A percentile compares a stretch with the other conserved stretches of the same genome.
Evolutionary conservation across 2,113 vertebrate species (phyloP).

Genomic region (Cathartes aura): DNA sequence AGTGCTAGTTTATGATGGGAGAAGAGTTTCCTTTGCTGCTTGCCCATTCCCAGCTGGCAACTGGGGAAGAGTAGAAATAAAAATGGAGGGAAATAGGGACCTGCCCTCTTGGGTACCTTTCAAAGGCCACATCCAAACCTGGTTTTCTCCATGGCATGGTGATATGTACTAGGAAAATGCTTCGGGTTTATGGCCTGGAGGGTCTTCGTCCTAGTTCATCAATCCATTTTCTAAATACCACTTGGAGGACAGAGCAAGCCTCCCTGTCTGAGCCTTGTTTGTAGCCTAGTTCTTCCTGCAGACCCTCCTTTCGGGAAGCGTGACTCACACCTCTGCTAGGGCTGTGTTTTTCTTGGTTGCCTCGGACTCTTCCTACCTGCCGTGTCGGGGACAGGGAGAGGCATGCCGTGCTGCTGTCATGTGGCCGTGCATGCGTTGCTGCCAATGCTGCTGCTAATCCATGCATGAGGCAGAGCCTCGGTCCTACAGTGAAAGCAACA

Average conservation of each 20-base stretch:
- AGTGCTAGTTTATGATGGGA: background rate
- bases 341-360: background rate
- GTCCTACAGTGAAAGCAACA: background rate
- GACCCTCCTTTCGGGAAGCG: background rate
- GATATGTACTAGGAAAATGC: background rate
- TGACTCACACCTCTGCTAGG: background rate
- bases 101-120: background rate
- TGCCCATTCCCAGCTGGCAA: background rate
- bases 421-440: accelerated
- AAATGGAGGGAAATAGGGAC: background rate
- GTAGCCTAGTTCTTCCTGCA: background rate
- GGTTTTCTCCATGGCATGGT: background rate
- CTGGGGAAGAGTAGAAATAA: background rate
- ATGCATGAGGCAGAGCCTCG: background rate
- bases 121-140: background rate
- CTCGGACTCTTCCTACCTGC: background rate
- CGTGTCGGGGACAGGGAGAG: accelerated
- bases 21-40: background rate
- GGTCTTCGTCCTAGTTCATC: background rate
- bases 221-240: background rate
- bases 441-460: background rate
- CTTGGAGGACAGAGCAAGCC: background rate
- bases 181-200: background rate
- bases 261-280: background rate
- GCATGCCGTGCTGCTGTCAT: accelerated